These are phyloP conservation scores for Ctenomys sociabilis DNA, from an alignment of 2,113 vertebrate genomes.

Conservation along the genomic window DNA sequence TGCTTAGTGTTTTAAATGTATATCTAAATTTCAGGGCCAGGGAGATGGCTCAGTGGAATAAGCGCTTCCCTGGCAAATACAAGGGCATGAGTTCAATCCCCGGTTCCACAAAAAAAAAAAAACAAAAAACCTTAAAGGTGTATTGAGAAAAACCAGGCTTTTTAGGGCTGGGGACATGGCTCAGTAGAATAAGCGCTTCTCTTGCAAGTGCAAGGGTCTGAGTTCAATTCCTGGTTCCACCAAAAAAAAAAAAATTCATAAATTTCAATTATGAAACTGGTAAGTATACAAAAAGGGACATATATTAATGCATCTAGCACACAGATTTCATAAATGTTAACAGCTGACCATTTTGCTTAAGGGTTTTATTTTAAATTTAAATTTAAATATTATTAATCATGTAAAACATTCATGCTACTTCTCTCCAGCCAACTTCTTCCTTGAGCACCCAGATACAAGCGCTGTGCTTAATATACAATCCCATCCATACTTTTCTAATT, in stretches of 20 bases:
- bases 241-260: too few species aligned
- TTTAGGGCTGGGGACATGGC: too few species aligned
- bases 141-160: too few species aligned
- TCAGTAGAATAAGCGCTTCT: too few species aligned
- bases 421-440: neutral
- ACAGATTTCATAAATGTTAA: neutral
- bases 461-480: constrained; percentile 53
- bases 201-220: too few species aligned
- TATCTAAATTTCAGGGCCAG: neutral
- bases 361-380: constrained; percentile 44
- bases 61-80: too few species aligned
- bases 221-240: too few species aligned
- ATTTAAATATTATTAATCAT: neutral
- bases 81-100: too few species aligned
- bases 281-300: neutral
- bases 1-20: neutral
- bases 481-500: constrained; percentile 57
- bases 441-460: constrained; percentile 27
- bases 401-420: neutral
- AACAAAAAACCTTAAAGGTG: too few species aligned
- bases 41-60: too few species aligned
- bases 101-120: too few species aligned
- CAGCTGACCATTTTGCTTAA: neutral
- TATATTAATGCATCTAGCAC: neutral
- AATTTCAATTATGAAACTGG: neutral